Evolutionary conservation across 2,797 vertebrate species (phyloP).

Genomic region (Sitta carolinensis): DNA sequence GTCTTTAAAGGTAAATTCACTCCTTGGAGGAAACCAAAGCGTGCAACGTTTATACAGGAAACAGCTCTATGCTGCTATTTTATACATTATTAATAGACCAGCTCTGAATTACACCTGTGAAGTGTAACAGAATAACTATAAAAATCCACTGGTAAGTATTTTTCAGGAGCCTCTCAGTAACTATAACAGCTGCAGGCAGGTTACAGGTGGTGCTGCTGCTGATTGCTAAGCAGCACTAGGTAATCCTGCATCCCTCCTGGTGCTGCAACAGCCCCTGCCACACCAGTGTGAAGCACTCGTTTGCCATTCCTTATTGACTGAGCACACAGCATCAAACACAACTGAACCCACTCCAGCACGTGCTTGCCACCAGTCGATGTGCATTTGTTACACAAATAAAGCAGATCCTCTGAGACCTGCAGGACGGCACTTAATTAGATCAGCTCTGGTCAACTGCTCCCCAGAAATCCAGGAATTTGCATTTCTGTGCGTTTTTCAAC

Average conservation of each 20-base stretch:
- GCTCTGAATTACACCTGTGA: slow-evolving; percentile 11
- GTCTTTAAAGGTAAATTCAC: slow-evolving; percentile 16
- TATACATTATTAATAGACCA: slow-evolving; percentile 28
- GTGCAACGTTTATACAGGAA: background rate
- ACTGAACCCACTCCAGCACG: background rate
- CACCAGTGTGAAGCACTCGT: background rate
- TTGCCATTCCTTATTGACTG: slow-evolving; percentile 11
- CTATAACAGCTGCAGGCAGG: background rate
- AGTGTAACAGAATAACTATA: slow-evolving; percentile 6
- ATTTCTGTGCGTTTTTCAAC: background rate
- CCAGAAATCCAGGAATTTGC: background rate
- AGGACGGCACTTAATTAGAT: background rate
- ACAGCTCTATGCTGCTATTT: background rate
- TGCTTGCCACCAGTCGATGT: background rate
- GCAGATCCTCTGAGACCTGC: background rate
- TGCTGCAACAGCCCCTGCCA: background rate
- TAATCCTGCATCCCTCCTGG: background rate
- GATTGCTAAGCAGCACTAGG: background rate
- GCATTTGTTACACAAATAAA: slow-evolving; percentile 29
- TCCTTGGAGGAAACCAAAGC: background rate
- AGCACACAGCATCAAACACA: background rate
- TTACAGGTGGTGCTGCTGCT: background rate
- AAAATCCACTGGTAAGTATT: slow-evolving; percentile 16
- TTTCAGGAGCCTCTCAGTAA: background rate
- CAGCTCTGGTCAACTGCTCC: background rate